Percentiles rank a stretch among this genome's conserved stretches.
These are phyloP conservation scores for Protosalanx chinensis DNA, from an alignment of 2,797 vertebrate genomes.

Conservation along the genomic window DNA sequence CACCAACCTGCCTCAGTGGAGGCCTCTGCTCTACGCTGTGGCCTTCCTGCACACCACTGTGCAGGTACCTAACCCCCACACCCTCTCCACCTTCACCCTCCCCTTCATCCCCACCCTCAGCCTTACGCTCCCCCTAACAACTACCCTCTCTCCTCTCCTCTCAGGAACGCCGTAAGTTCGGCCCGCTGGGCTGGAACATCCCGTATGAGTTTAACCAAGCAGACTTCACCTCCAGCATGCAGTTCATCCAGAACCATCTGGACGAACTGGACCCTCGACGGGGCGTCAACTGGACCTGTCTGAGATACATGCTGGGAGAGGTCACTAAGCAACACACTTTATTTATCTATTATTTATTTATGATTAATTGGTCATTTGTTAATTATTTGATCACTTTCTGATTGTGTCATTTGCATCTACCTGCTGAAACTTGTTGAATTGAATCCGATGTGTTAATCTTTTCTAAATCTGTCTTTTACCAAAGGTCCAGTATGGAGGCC, in stretches of 20 bases:
- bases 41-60: conserved; percentile 84
- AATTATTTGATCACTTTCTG: not conserved
- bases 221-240: conserved; percentile 80
- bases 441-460: too few species aligned
- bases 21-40: conserved; percentile 77
- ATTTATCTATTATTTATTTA: not conserved
- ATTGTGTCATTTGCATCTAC: not conserved
- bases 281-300: conserved; percentile 80
- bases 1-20: conserved; percentile 80
- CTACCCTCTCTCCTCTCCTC: not conserved
- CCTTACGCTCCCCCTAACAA: too few species aligned
- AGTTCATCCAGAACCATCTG: conserved; percentile 84
- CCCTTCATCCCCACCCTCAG: not conserved
- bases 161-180: conserved; percentile 84
- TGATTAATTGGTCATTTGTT: not conserved
- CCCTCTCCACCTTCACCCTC: not conserved
- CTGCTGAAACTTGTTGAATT: too few species aligned
- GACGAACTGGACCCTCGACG: conserved; percentile 69
- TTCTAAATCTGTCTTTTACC: not conserved
- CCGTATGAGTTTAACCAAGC: conserved; percentile 87
- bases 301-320: conserved; percentile 81
- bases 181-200: conserved; percentile 84
- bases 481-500: conserved; percentile 83
- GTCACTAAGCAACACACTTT: conserved; percentile 34
- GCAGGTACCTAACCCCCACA: conserved; percentile 64